These are phyloP conservation scores for Ichneumoninae sp. DNA, from an alignment of 2,888 invertebrate genomes.

Conservation along the genomic window DNA sequence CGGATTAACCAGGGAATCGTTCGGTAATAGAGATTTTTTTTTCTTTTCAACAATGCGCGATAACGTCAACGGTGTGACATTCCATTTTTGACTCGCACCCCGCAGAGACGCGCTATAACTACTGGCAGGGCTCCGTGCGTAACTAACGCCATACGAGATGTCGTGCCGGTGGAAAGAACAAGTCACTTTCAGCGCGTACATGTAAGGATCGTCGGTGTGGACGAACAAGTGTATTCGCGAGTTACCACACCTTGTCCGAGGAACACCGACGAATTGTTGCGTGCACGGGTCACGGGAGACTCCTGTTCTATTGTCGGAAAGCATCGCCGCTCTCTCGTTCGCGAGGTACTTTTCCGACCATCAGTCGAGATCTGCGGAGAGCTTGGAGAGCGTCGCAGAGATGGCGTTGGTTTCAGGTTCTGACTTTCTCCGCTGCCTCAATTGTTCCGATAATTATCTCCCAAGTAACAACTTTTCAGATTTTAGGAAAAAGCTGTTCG, in stretches of 20 bases:
- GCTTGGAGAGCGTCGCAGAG: neutral
- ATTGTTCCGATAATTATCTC: neutral
- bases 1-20: neutral
- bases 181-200: neutral
- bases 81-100: conserved; percentile 46
- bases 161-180: conserved; percentile 18
- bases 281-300: neutral
- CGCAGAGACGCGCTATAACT: conserved; percentile 6
- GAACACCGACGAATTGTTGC: neutral
- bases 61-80: conserved; percentile 65
- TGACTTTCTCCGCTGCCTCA: neutral
- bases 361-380: neutral
- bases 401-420: neutral
- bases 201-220: neutral
- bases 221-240: neutral
- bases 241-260: neutral
- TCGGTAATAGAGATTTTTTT: neutral
- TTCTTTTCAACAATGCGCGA: conserved; percentile 24
- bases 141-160: conserved; percentile 16
- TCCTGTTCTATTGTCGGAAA: neutral
- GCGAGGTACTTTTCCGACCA: neutral
- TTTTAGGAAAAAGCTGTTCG: too few species aligned
- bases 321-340: neutral
- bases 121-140: conserved; percentile 5
- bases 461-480: too few species aligned